Evolutionary conservation across 2,888 invertebrate species (phyloP), one percentile per base, ranked within the genome.

Genomic region (Callinectes sapidus): DNA sequence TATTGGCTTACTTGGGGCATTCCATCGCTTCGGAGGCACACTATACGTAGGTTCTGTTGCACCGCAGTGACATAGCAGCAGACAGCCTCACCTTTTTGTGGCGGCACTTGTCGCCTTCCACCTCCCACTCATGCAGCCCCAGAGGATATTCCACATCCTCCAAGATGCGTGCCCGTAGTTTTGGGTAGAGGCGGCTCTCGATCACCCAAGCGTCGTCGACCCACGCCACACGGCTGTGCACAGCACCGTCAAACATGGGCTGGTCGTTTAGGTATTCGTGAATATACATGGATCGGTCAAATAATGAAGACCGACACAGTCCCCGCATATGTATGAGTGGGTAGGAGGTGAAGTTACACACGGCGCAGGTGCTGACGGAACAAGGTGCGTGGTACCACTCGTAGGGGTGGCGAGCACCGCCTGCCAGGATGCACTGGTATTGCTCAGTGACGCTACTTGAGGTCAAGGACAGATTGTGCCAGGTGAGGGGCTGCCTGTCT

Each of bases 341-440:
- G 18, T 81, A 61, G 35, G 54, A n/a, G 23, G 92, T 90, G 90
- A 92, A 92, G 77, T 90, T 92, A 6, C 92, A 92, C 32, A 92
- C 89, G 2, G 90, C 32, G 66, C 92, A 92, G 55, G 71, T 28
- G 48, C 28, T 28, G 55, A 42, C 54, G 18, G 54, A 32, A 32
- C 92, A 92, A n/a, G 86, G 61, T 6, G 92, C 89, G 35, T 55
- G 66, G 87, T 89, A 92, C 92, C 92, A 92, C 8, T 54, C 23
- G 23, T 87, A 90, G 32, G 92, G 87, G 18, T 85, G 85, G 23
- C 2, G 16, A 18, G 54, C 32, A 10, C 91, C 88, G 5, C 91
- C 91, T 1, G 87, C 91, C 35, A 87, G 28, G 77, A 39, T 88
- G n/a, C 91, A 91, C 71, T 55, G 35, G 61, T 88, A 88, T 16